Evolutionary conservation across 2,888 invertebrate genomes (phyloP), one percentile per base, ranked within the genome.

Genomic region (Caenorhabditis virilis): DNA sequence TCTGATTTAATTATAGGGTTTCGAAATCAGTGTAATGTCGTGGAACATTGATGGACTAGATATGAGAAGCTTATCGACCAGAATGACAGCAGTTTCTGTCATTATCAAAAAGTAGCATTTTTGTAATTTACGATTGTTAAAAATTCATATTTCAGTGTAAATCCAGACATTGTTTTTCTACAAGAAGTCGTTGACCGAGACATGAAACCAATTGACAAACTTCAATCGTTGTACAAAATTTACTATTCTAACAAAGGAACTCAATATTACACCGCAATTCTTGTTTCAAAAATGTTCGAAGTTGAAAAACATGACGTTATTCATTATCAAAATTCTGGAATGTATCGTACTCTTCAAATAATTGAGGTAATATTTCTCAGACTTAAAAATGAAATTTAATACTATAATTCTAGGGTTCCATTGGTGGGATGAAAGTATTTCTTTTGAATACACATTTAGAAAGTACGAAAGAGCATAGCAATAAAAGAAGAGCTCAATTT

Each of bases 41-140:
- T 88, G 88, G 88, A 88, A 88, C 77, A 84, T 88, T 51, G 88
- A 88, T 84, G 88, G 88, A 1, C 78, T 88, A 7, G 87, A 88
- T 78, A 82, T 83, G 2, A 83, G 84, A 46, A 87, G 86, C 75
- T 69, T 87, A 1, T 80, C 83, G 23, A 85, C 84, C 9, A 79
- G 88, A 49, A 86, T 87, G n/a, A 84, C 84, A 62, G 86, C 85
- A 25, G 87, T 87, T 2, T 84, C 85, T 58, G 83, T 85, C 45
- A 83, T 85, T 23, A 85, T 88, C 36, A 84, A 84, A 55, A 82
- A 76, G 86, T 87, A 13, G n/a, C 25, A 38, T 39, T 15, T 35
- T 47, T 16, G 16, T 48, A 15, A 27, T 27, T 22, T 43, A 22
- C 13, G 6, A 5, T 41, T 13, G 18, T 16, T 22, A 22, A 13